Percentiles rank a stretch among this genome's conserved stretches.
phyloP scores from a whole-genome alignment of 2,888 invertebrate species.

The Ephialtes manifestator region DNA sequence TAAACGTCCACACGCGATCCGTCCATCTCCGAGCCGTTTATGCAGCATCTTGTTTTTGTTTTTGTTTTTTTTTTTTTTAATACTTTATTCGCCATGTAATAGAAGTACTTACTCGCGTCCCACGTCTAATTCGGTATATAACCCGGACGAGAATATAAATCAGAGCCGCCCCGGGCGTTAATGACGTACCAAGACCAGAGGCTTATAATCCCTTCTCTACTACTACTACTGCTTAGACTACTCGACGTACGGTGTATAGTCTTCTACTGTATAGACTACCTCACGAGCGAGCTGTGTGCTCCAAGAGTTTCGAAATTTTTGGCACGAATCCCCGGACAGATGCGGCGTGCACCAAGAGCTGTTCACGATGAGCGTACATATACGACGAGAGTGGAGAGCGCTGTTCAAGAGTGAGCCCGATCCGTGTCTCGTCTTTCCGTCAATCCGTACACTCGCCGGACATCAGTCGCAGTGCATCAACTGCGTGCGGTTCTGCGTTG shows the following conservation, averaged over 20 bases:
- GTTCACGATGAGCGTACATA: slow-evolving; percentile 5
- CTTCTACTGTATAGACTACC: not conserved
- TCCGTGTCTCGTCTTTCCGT: slow-evolving; percentile 48
- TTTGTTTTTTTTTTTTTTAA: not conserved
- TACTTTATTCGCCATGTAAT: slow-evolving; percentile 24
- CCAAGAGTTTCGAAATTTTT: slow-evolving; percentile 62
- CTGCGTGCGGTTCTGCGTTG: not conserved
- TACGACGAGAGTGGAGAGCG: not conserved
- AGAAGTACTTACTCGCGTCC: slow-evolving; percentile 35
- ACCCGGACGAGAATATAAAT: slow-evolving; percentile 68
- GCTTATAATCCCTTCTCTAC: slow-evolving; percentile 52
- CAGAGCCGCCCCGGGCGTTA: slow-evolving; percentile 65
- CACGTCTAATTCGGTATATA: slow-evolving; percentile 63
- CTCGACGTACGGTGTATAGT: not conserved
- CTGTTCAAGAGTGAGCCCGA: slow-evolving; percentile 28
- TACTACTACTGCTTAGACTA: not conserved
- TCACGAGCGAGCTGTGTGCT: slow-evolving; percentile 5
- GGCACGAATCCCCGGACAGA: slow-evolving; percentile 65
- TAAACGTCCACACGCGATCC: slow-evolving; percentile 11
- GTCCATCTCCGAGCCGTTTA: slow-evolving; percentile 17
- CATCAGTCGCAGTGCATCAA: slow-evolving; percentile 37
- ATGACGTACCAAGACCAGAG: slow-evolving; percentile 61
- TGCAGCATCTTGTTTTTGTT: not conserved
- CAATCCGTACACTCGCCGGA: slow-evolving; percentile 40
- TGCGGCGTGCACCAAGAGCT: slow-evolving; percentile 32